Evolutionary conservation across 2,113 vertebrate species (phyloP), one percentile per base, ranked within the genome.

Genomic region (Trinectes maculatus): DNA sequence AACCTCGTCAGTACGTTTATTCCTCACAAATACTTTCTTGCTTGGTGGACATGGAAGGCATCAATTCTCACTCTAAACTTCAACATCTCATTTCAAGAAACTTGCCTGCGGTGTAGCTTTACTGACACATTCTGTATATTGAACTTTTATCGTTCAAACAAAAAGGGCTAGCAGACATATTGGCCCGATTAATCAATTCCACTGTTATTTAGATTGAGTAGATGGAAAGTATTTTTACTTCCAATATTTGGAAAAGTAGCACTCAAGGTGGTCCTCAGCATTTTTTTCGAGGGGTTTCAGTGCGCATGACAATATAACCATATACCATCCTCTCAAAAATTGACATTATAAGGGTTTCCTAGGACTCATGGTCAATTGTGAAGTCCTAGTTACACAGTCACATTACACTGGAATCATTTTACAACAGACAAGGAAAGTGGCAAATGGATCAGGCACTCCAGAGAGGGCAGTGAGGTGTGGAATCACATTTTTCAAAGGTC

Each of bases 241-340:
- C 71, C 49, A 79, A 73, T 79, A 87, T 72, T 87, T 83, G 83
- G 71, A 76, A 84, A 88, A 64, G 52, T 69, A 71, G 60, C 79
- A 76, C 65, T 77, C 82, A 83, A 80, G 85, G 87, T 89, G 84
- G 87, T 90, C 87, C 82, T 78, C 64, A 52, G 71, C 63, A 58
- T 69, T 71, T 54, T 26, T 71, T 56, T 78, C 46, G 39, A 78
- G 52, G 58, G 74, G 73, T 76, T 48, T 71, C 76, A 83, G 77
- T 78, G 64, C 39, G 40, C 46, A 54, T 58, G 13, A 13, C 62
- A 67, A 77, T 53, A 57, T 42, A 52, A 48, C 61, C 25, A 9
- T 48, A 48, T 48, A 15, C 16, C 29, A 46, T 82, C 26, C 54
- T 69, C 54, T 44, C 49, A 55, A 68, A 82, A 79, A 49, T 77